A percentile compares a stretch with the other conserved stretches of the same genome.
Conservation (phyloP, 92 coral and sea anemone species). For the Phenganax marumi region DNA sequence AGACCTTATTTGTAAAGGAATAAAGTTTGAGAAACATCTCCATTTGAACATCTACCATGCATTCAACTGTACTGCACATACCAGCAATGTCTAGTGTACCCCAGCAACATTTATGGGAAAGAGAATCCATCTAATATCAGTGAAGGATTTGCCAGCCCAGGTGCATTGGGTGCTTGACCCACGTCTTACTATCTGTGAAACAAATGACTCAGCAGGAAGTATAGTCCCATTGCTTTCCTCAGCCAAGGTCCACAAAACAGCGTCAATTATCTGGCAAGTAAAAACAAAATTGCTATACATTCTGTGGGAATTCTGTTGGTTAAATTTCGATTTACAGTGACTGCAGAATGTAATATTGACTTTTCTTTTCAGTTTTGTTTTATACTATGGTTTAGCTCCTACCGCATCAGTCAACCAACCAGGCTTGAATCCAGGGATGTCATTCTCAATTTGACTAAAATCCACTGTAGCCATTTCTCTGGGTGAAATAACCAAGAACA, state of each 20-base stretch:
- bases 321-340: too few relatives aligned
- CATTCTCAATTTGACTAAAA: slow-evolving; percentile 12
- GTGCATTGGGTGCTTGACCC: slow-evolving; percentile 55
- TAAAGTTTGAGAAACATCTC: too few relatives aligned
- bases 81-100: slow-evolving; percentile 61
- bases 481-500: slow-evolving; percentile 46
- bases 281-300: background rate
- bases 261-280: slow-evolving; percentile 52
- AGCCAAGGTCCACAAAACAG: slow-evolving; percentile 47
- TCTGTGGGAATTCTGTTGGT: too few relatives aligned
- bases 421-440: slow-evolving; percentile 38
- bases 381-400: too few relatives aligned
- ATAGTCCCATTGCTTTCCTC: slow-evolving; percentile 22
- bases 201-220: slow-evolving; percentile 58
- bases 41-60: too few relatives aligned
- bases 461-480: slow-evolving; percentile 34
- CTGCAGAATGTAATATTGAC: too few relatives aligned
- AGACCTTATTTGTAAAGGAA: too few relatives aligned
- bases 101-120: slow-evolving; percentile 61
- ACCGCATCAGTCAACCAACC: slow-evolving; percentile 61
- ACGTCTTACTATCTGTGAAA: slow-evolving; percentile 51
- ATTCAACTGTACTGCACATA: slow-evolving; percentile 10
- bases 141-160: slow-evolving; percentile 53
- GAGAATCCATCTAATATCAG: slow-evolving; percentile 40
- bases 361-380: too few relatives aligned